Percentiles rank a stretch among this genome's conserved stretches.
phyloP scores from a whole-genome alignment of 2,888 invertebrate genomes.

The Ecliptopera silaceata region DNA sequence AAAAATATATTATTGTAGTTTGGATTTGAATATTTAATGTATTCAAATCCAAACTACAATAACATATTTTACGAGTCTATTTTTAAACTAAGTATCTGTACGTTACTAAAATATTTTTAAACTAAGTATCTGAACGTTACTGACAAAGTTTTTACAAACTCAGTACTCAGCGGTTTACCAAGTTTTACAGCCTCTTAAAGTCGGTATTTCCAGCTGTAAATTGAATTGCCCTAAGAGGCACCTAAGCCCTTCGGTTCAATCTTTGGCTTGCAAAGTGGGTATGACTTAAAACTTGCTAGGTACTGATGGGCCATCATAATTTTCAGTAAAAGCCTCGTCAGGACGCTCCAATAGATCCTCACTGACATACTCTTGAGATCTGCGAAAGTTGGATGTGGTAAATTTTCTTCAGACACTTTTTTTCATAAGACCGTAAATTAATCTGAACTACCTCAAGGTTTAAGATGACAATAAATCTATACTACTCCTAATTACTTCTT shows the following conservation, averaged over 20 bases:
- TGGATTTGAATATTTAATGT: no score
- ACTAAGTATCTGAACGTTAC: no score
- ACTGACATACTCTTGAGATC: constrained; percentile 46
- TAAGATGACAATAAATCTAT: no score
- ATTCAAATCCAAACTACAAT: no score
- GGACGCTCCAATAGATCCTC: constrained; percentile 54
- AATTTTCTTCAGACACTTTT: no score
- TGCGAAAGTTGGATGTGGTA: constrained; percentile 26
- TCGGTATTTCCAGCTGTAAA: constrained; percentile 10
- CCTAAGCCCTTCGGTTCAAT: constrained; percentile 30
- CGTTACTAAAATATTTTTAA: no score
- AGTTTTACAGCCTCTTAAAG: neutral
- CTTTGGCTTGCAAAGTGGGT: constrained; percentile 38
- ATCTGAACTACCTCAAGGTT: no score
- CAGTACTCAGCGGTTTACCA: neutral
- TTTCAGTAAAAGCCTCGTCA: constrained; percentile 66
- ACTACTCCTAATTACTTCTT: no score
- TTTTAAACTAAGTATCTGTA: no score
- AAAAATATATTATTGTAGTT: no score
- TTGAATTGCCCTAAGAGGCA: constrained; percentile 21
- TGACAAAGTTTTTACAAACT: neutral
- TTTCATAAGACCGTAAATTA: no score
- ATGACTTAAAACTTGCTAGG: constrained; percentile 51
- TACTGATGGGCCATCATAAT: constrained; percentile 54
- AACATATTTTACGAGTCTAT: no score